phyloP scores from a whole-genome alignment of 2,797 vertebrate species.

The Valencia hispanica region DNA sequence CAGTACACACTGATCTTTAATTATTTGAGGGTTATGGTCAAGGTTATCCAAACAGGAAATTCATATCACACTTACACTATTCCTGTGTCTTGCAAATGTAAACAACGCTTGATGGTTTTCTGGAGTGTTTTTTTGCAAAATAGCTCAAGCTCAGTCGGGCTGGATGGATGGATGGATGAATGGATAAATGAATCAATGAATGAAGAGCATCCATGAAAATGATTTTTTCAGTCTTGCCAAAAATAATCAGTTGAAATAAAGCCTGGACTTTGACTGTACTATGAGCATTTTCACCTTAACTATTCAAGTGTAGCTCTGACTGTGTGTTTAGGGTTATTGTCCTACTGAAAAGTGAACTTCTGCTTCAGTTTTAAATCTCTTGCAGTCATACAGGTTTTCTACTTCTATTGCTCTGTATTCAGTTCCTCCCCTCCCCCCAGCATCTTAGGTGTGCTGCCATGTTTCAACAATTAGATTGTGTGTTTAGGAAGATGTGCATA shows the following conservation, averaged over 20 bases:
- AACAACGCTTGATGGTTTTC: too few species aligned
- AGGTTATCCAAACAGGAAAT: neutral
- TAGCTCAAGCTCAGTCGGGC: neutral
- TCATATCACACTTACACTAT: neutral
- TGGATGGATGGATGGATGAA: too few species aligned
- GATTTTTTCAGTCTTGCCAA: too few species aligned
- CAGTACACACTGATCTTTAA: neutral
- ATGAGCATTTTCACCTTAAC: neutral
- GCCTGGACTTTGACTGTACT: neutral
- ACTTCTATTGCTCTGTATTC: neutral
- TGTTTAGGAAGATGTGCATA: too few species aligned
- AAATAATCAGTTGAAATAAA: neutral
- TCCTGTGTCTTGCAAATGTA: neutral
- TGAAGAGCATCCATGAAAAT: neutral
- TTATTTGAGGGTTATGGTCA: neutral
- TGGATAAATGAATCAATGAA: too few species aligned
- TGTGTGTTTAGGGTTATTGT: too few species aligned
- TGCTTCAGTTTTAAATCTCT: neutral
- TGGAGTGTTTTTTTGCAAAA: neutral
- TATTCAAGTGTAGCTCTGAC: neutral
- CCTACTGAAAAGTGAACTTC: neutral
- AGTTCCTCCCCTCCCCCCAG: too few species aligned
- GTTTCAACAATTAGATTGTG: too few species aligned
- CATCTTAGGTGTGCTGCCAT: too few species aligned
- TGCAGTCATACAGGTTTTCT: neutral